A percentile compares a stretch with the other conserved stretches of the same genome.
These are phyloP conservation scores for Rhinella marina DNA, from an alignment of 2,797 vertebrate species.

Conservation along the genomic window DNA sequence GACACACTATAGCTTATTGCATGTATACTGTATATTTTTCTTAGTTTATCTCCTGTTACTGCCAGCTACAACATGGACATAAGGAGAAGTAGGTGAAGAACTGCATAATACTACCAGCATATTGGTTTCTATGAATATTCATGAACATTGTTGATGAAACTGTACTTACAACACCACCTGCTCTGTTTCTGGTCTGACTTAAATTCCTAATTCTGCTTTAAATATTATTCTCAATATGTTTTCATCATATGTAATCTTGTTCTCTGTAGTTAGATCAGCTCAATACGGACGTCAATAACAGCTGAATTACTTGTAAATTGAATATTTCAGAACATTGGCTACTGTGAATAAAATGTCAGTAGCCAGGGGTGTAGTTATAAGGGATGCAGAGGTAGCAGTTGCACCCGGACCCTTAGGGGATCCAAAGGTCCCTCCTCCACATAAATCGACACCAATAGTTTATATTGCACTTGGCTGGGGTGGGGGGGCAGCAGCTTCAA, in stretches of 20 bases:
- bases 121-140: conserved; percentile 44
- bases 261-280: background rate
- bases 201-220: conserved; percentile 29
- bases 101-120: conserved; percentile 25
- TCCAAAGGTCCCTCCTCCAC: too few species aligned
- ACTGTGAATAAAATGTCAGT: too few species aligned
- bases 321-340: background rate
- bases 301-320: background rate
- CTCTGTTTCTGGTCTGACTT: background rate
- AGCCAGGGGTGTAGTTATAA: too few species aligned
- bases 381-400: too few species aligned
- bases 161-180: conserved; percentile 43
- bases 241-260: background rate
- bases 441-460: too few species aligned
- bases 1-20: background rate
- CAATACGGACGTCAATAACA: background rate
- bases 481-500: too few species aligned
- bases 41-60: background rate
- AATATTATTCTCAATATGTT: conserved; percentile 41
- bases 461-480: too few species aligned
- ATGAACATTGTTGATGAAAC: conserved; percentile 31
- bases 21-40: background rate
- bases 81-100: conserved; percentile 42
- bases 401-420: too few species aligned
- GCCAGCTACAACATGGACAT: conserved; percentile 10